phyloP scores from a whole-genome alignment of 1,140 invertebrate genomes.

The Drosophila kurseongensis region DNA sequence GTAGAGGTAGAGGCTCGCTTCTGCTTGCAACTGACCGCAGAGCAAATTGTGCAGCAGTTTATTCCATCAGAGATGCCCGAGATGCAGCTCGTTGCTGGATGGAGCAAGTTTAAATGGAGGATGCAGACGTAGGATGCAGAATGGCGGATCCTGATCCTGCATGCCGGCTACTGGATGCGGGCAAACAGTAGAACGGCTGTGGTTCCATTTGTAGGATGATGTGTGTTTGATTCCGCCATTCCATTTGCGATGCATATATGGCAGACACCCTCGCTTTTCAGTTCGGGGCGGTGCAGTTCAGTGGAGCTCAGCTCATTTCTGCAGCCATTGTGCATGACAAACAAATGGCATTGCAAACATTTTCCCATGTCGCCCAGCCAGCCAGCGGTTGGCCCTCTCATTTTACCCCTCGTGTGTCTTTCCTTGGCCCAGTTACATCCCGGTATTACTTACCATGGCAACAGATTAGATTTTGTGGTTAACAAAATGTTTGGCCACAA shows the following conservation, averaged over 20 bases:
- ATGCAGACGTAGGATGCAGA: not conserved
- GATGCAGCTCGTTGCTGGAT: slow-evolving; percentile 20
- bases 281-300: slow-evolving; percentile 10
- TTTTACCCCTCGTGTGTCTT: not conserved
- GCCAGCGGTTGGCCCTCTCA: not conserved
- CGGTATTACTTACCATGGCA: slow-evolving; percentile 46
- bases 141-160: slow-evolving; percentile 5
- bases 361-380: slow-evolving; percentile 24
- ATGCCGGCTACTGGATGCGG: slow-evolving; percentile 18
- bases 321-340: slow-evolving; percentile 62
- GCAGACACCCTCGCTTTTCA: slow-evolving; percentile 2
- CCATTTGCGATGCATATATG: slow-evolving; percentile 50
- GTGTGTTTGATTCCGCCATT: slow-evolving; percentile 31
- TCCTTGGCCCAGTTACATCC: slow-evolving; percentile 9
- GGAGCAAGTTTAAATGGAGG: not conserved
- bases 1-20: slow-evolving; percentile 14
- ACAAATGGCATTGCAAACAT: slow-evolving; percentile 60
- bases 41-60: slow-evolving; percentile 62
- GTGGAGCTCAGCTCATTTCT: slow-evolving; percentile 46
- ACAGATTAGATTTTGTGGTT: slow-evolving; percentile 49
- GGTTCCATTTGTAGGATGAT: slow-evolving; percentile 38
- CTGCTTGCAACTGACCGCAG: slow-evolving; percentile 47
- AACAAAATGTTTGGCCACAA: slow-evolving; percentile 43
- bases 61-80: slow-evolving; percentile 53
- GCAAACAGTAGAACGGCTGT: slow-evolving; percentile 14